Conservation (phyloP, 2,113 vertebrate genomes). For the Mobula birostris region DNA sequence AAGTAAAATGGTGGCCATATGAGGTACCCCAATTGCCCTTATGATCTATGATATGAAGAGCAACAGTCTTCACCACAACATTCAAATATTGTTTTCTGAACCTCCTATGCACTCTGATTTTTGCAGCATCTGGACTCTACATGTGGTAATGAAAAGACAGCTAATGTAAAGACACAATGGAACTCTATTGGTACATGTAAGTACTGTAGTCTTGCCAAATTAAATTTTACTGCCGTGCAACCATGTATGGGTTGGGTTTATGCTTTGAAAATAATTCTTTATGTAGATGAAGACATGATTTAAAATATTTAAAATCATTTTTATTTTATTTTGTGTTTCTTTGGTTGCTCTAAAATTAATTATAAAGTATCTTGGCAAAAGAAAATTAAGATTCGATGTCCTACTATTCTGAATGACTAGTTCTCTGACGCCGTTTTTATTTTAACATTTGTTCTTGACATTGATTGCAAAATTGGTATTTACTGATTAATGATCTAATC, state of each 20-base stretch:
- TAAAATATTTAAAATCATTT: neutral
- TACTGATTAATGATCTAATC: neutral
- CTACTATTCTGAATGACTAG: neutral
- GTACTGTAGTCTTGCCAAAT: conserved; percentile 5
- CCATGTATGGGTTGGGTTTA: neutral
- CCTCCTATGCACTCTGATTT: neutral
- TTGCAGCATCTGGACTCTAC: conserved; percentile 1
- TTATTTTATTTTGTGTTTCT: neutral
- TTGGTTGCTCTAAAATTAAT: neutral
- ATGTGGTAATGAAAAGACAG: conserved; percentile 40
- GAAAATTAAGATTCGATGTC: neutral
- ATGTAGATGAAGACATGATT: neutral
- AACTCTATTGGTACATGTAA: conserved; percentile 74
- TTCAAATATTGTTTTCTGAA: neutral
- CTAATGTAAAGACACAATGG: conserved; percentile 51
- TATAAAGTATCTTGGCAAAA: no score
- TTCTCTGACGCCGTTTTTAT: neutral
- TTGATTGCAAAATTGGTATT: neutral
- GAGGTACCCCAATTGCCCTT: no score
- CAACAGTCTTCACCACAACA: neutral
- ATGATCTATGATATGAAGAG: neutral
- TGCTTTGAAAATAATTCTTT: neutral
- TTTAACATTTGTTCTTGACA: neutral
- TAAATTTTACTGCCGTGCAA: neutral
- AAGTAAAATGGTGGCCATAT: neutral